Evolutionary conservation across 2,113 vertebrate genomes (phyloP).

Genomic region (Lepus europaeus): DNA sequence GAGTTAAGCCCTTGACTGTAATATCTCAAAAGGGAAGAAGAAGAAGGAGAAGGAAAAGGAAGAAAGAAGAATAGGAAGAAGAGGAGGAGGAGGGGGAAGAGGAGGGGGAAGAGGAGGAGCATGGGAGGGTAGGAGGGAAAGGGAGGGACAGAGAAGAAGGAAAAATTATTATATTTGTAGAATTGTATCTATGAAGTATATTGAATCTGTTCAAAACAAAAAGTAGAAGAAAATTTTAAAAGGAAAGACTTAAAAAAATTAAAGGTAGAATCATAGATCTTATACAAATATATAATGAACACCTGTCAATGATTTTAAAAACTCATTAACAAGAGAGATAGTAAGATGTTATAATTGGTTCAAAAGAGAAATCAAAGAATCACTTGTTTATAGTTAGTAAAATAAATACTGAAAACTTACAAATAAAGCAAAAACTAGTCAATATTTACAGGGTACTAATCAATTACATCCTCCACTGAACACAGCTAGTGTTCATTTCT

Average conservation of each 20-base stretch:
- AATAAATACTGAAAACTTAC: neutral
- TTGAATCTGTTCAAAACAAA: too few relatives aligned
- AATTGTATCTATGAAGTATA: too few relatives aligned
- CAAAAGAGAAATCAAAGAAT: conserved; percentile 23
- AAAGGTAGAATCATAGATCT: conserved; percentile 4
- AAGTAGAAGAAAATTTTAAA: neutral
- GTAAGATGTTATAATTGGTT: neutral
- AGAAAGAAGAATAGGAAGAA: too few relatives aligned
- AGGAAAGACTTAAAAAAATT: conserved; percentile 45
- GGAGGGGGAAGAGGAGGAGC: too few relatives aligned
- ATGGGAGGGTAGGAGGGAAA: too few relatives aligned
- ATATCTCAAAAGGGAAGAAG: too few relatives aligned
- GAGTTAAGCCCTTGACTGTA: too few relatives aligned
- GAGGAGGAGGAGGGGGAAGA: too few relatives aligned
- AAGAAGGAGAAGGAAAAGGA: too few relatives aligned
- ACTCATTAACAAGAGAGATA: neutral
- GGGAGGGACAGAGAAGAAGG: too few relatives aligned
- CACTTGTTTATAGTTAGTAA: neutral
- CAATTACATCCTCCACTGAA: neutral
- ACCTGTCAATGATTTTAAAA: conserved; percentile 12
- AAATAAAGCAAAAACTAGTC: neutral
- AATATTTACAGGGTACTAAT: neutral
- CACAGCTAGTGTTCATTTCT: conserved; percentile 41
- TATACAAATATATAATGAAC: neutral
- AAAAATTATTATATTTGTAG: too few relatives aligned